Base-by-base conservation (phyloP, 2,888 invertebrate genomes). In the Heliconius hortense region DNA sequence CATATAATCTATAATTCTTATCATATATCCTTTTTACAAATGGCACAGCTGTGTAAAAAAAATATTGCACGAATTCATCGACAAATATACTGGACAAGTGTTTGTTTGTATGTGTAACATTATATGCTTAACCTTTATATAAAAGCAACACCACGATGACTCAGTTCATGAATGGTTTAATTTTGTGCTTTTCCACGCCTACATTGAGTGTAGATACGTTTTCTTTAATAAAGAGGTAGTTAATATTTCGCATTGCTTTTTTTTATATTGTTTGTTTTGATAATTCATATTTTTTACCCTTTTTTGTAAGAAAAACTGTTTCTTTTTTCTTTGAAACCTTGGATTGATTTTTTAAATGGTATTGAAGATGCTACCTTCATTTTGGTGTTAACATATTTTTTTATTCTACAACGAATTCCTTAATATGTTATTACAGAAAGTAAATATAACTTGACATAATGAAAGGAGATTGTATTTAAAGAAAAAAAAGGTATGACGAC, bases 51-150 rank as follows among this genome's bases (percentile, higher is more conserved):
- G n/a, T 31, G n/a, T 35, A 64, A 28, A 64, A 31, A 60, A 18
- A 31, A 35, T 10, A 35, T 35, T 64, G 63, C 63, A 64, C 63
- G 35, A 64, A 31, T 64, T 64, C 35, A 64, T 64, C 63, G 64
- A 64, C 64, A 64, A 35, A 31, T 64, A 64, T 64, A 64, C 64
- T 64, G 64, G 64, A 64, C 64, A 64, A 39, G 64, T 64, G 39
- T 64, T 24, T 64, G 10, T 35, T 64, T 64, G 31, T 64, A 63
- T 31, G 31, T 64, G 21, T 31, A 31, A 31, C 21, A 35, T 64
- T 21, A 31, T 26, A 62, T 35, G 31, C 21, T 64, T 64, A 35
- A 35, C 11, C 39, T 39, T 64, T 64, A 39, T 64, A 64, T 35
- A 35, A 39, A 13, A 5, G 35, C 39, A n/a, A 64, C 24, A 39